A percentile compares a stretch with the other conserved stretches of the same genome.
These are phyloP conservation scores for Ctenicera cuprea DNA, from an alignment of 2,888 invertebrate species.

Conservation along the genomic window DNA sequence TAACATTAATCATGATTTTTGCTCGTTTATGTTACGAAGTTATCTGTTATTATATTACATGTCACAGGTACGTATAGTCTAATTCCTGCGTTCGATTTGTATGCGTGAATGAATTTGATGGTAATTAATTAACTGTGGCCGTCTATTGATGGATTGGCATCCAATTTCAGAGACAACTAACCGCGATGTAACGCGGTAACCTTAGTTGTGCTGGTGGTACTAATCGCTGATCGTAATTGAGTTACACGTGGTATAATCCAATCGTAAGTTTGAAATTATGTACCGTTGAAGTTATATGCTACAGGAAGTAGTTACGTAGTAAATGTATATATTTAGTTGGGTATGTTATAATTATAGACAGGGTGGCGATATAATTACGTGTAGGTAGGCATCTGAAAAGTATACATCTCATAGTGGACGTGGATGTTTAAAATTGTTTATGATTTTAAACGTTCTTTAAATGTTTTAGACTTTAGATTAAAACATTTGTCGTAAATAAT, in stretches of 20 bases:
- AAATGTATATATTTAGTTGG: not conserved
- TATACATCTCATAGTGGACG: no score
- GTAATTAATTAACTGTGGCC: not conserved
- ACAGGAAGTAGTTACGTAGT: not conserved
- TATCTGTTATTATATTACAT: constrained; percentile 2
- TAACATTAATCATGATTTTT: constrained; percentile 1
- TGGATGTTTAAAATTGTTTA: no score
- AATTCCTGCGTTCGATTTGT: not conserved
- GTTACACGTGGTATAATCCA: constrained; percentile 34
- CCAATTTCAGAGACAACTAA: constrained; percentile 22
- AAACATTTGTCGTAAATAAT: no score
- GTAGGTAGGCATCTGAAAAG: no score
- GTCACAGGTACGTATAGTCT: not conserved
- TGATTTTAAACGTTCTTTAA: no score
- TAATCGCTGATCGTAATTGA: constrained; percentile 40
- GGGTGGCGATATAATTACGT: no score
- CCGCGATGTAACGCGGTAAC: constrained; percentile 34
- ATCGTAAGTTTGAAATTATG: constrained; percentile 34
- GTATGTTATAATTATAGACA: no score
- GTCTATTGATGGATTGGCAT: constrained; percentile 12
- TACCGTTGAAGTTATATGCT: constrained; percentile 7
- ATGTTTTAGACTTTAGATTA: no score
- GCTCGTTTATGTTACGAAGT: not conserved
- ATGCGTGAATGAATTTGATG: constrained; percentile 2
- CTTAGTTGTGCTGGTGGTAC: constrained; percentile 29